Base-by-base conservation (phyloP, 2,888 invertebrate genomes). In the Linnaemya tessellans region DNA sequence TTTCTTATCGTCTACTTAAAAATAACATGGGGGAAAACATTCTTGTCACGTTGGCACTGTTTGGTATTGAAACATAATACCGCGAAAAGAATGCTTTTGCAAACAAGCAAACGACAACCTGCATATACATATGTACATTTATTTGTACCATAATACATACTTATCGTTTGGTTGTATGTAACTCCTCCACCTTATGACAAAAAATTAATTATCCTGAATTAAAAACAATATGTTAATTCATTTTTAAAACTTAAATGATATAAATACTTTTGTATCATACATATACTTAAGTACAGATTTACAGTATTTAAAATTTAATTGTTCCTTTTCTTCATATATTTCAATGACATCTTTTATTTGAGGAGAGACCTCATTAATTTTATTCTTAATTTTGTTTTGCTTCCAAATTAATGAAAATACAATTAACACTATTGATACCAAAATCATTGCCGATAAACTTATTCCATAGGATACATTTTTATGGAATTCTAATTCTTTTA, bases 171-270 rank as follows among this genome's bases (percentile, higher is more conserved):
- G 30, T 20, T 56, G 13, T 56, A 56, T 56, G 56, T 56, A 56
- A 25, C 56, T 56, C 25, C 56, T 56, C 56, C 25, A 56, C 7
- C 56, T 18, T 56, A 25, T 56, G 56, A 20, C 20, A 51, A 51
- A 51, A 51, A 49, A 15, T 15, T 51, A 56, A 56, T 56, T 56
- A 25, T 56, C 56, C 25, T 25, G 25, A 56, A 56, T 56, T 25
- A 25, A 54, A 20, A 49, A 49, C 18, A n/a, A 49, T 30, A 49
- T n/a, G 7, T 7, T 49, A n/a, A 49, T 51, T 25, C 11, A 5
- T 4, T 25, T 56, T 15, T 56, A 10, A 3, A 4, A 13, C 11
- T 56, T 22, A 13, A 13, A 25, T 22, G 11, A 13, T 22, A 41
- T 56, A 25, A 3, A 56, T 56, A 25, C 22, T 13, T 56, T 15